Evolutionary conservation across 2,797 vertebrate genomes (phyloP).

Genomic region (Melanotaenia trifasciata): DNA sequence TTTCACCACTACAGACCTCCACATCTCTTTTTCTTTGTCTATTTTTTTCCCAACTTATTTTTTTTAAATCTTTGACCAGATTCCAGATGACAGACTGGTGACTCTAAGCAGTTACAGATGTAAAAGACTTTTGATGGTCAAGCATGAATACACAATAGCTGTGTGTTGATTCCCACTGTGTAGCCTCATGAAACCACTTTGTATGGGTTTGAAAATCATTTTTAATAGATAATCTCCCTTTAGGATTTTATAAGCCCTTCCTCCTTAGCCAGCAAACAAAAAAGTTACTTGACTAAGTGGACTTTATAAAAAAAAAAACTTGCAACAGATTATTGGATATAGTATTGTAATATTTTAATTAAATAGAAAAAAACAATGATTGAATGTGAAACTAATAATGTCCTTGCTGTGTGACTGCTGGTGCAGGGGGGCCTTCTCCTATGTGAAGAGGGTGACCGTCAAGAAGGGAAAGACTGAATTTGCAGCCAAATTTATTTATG

Average conservation of each 20-base stretch:
- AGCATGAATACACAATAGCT: too few relatives aligned
- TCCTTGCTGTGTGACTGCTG: constrained; percentile 7
- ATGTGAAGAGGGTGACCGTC: constrained; percentile 89
- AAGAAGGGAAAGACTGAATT: constrained; percentile 88
- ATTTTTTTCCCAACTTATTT: background rate
- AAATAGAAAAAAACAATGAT: background rate
- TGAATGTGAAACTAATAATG: background rate
- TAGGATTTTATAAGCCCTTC: too few relatives aligned
- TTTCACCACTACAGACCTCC: too few relatives aligned
- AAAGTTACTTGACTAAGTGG: too few relatives aligned
- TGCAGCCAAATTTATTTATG: constrained; percentile 92
- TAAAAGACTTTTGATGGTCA: too few relatives aligned
- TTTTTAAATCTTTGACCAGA: background rate
- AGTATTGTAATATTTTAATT: background rate
- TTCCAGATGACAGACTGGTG: background rate
- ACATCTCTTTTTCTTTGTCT: background rate
- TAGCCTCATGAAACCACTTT: too few relatives aligned
- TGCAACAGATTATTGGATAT: background rate
- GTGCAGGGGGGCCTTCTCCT: constrained; percentile 93
- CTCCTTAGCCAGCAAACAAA: too few relatives aligned
- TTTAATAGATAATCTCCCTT: too few relatives aligned
- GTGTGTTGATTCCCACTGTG: too few relatives aligned
- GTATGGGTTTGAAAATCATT: too few relatives aligned
- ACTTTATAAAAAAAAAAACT: too few relatives aligned
- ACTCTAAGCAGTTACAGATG: background rate